These are phyloP conservation scores for Drosophila suboccidentalis DNA, from an alignment of 2,888 invertebrate species.

Conservation along the genomic window DNA sequence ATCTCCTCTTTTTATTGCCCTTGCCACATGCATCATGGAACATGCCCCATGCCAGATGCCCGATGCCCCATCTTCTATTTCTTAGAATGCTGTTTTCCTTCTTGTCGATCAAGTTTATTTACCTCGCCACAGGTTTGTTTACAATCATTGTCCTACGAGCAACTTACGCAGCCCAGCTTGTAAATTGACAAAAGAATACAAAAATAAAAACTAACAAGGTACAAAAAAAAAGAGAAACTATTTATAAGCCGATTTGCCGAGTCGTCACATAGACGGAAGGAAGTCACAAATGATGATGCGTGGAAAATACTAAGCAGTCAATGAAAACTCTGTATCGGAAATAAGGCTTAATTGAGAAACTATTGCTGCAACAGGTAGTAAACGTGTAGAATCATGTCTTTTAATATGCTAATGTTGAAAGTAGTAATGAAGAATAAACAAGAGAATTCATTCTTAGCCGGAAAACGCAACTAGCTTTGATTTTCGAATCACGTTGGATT, in stretches of 20 bases:
- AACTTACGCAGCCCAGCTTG: neutral
- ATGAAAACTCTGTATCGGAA: conserved; percentile 38
- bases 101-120: conserved; percentile 70
- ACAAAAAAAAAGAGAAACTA: conserved; percentile 12
- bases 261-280: conserved; percentile 70
- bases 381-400: conserved; percentile 45
- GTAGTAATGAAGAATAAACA: neutral
- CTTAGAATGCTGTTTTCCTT: conserved; percentile 72
- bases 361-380: conserved; percentile 22
- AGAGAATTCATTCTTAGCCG: neutral
- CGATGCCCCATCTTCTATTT: conserved; percentile 49
- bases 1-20: conserved; percentile 63
- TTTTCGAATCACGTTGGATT: neutral
- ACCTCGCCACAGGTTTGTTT: conserved; percentile 60
- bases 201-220: conserved; percentile 1
- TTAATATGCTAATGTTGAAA: conserved; percentile 55
- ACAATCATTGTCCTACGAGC: conserved; percentile 42
- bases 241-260: conserved; percentile 27
- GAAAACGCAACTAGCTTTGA: neutral
- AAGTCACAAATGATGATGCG: conserved; percentile 69
- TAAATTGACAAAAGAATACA: conserved; percentile 21
- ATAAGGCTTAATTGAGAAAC: conserved; percentile 46
- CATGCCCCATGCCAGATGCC: conserved; percentile 28
- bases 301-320: conserved; percentile 59
- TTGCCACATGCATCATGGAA: conserved; percentile 19